Evolutionary conservation across 2,113 vertebrate species (phyloP), one percentile per base, ranked within the genome.

Genomic region (Periophthalmus modestus): DNA sequence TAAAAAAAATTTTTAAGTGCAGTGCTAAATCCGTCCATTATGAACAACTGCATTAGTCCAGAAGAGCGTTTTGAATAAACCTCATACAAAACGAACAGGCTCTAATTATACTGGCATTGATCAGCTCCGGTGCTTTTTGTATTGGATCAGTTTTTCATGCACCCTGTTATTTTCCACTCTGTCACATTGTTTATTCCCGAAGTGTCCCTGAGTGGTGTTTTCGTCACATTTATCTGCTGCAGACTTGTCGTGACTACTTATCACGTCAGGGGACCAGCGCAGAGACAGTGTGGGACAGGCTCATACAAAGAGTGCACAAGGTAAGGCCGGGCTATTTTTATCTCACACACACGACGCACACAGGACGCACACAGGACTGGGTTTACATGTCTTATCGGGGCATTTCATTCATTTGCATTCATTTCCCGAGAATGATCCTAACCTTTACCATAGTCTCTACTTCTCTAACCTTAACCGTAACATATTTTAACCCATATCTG

Each of bases 221-320:
- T 74, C 39, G 71, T 75, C n/a, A 9, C 66, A n/a, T 57, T 48
- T 48, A 12, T 79, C 69, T 80, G 21, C 75, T 82, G 21, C 81
- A 96, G 95, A 92, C 74, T 75, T 96, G 95, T 73, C 84, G 61
- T 85, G 85, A 83, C 86, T 95, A 93, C 85, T 92, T 97, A 57
- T 82, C 91, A 67, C 88, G 81, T 78, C 93, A 91, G 88, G 93
- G 90, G 69, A 91, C 93, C 24, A 89, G 88, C 76, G 93, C 95
- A 68, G 95, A 93, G 91, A 89, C 73, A 21, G 92, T 95, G 66
- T 95, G 95, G 93, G 85, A 72, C 12, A 71, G 87, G 72, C 91
- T 94, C 58, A 90, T 93, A 88, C 78, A 72, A 74, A 87, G 78
- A 84, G 80, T 93, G 79, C 92, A 92, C 75, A 86, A 89, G 88